These are phyloP conservation scores for Spinus pinus DNA, from an alignment of 2,797 vertebrate species.

Conservation along the genomic window DNA sequence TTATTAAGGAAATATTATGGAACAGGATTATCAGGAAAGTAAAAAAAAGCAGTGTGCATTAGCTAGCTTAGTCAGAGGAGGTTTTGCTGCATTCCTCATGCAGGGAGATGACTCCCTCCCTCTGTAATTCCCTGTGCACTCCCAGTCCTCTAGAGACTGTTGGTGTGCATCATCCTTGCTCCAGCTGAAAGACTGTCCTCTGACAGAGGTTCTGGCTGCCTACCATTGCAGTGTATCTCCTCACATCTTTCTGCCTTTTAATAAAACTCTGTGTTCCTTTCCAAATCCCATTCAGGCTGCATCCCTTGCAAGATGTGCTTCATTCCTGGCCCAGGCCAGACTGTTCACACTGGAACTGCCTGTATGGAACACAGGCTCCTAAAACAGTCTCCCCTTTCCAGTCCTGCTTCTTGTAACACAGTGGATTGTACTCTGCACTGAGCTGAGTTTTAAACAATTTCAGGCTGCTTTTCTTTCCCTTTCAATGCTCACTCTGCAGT, in stretches of 20 bases:
- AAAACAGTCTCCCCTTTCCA: not conserved
- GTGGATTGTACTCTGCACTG: not conserved
- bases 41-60: not conserved
- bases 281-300: not conserved
- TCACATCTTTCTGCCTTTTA: not conserved
- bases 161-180: constrained; percentile 30
- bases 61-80: constrained; percentile 62
- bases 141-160: constrained; percentile 39
- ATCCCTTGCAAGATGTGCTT: not conserved
- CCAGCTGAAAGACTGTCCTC: constrained; percentile 1
- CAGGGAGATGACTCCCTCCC: constrained; percentile 41
- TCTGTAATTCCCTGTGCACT: constrained; percentile 54
- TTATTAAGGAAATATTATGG: constrained; percentile 60
- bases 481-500: not conserved
- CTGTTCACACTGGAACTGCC: not conserved
- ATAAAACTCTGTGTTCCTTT: not conserved
- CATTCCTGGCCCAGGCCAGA: not conserved
- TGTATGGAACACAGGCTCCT: not conserved
- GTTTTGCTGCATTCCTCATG: constrained; percentile 62
- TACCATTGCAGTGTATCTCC: not conserved
- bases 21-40: constrained; percentile 61
- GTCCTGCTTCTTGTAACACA: not conserved
- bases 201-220: not conserved
- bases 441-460: not conserved
- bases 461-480: not conserved